Evolutionary conservation across 2,888 invertebrate genomes (phyloP), one percentile per base, ranked within the genome.

Genomic region (Argyresthia albistria): DNA sequence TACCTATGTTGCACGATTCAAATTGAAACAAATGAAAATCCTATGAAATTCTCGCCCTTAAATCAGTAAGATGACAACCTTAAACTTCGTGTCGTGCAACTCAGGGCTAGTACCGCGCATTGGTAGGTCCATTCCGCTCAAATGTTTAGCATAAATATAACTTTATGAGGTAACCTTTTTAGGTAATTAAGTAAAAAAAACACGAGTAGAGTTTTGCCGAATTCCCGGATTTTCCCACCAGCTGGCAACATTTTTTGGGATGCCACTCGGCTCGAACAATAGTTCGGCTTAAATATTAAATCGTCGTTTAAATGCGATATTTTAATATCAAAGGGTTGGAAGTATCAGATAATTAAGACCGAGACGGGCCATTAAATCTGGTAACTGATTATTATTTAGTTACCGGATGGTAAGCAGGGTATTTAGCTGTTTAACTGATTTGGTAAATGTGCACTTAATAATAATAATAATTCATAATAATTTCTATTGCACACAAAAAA

Each of bases 211-310:
- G 25, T 6, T 4, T 25, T 25, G n/a, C n/a, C n/a, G n/a, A n/a
- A 4, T 66, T 65, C 62, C 62, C 12, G 10, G 4, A 8, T 10
- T 10, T 46, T 14, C 16, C 42, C 25, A 45, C 35, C 51, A 14
- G 35, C 43, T 50, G 42, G 25, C 25, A 25, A 25, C 25, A 25
- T 25, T 25, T 25, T 25, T 25, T 6, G 25, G 25, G 25, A 45
- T 12, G 35, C 46, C 46, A 16, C 15, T 25, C 55, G 15, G 37
- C 25, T 25, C 25, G 47, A 47, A 53, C 49, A 55, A 54, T 55
- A 55, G 53, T 55, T 54, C 52, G 14, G n/a, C 35, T 53, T 55
- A 48, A 46, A 43, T 37, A 12, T 16, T 50, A 43, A 45, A 45
- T 45, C 12, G 25, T 25, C 45, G 45, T 12, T 45, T 15, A 12